A percentile compares a stretch with the other conserved stretches of the same genome.
phyloP scores from a whole-genome alignment of 2,113 vertebrate genomes.

The Gnathonemus echidnorhynchus region DNA sequence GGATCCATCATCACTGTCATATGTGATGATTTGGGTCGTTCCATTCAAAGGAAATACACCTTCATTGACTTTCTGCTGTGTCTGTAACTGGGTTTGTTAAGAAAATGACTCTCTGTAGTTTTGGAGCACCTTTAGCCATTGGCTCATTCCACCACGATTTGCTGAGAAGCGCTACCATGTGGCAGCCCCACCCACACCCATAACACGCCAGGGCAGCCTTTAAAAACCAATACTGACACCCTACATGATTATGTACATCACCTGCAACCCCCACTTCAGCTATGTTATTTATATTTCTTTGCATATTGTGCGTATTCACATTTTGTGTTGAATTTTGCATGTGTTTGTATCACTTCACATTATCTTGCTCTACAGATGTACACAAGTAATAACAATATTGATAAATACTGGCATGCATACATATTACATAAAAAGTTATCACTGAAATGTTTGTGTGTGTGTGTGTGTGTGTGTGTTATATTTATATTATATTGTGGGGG shows the following conservation, averaged over 20 bases:
- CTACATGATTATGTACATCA: not conserved
- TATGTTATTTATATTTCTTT: not conserved
- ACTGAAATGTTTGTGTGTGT: not conserved
- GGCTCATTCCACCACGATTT: not conserved
- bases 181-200: not conserved
- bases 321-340: conserved; percentile 9
- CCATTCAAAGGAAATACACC: not conserved
- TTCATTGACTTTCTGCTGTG: not conserved
- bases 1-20: not conserved
- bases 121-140: not conserved
- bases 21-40: not conserved
- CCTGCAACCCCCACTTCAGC: not conserved
- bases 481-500: too few relatives aligned
- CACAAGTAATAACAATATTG: not conserved
- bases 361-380: not conserved
- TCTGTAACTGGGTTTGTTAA: not conserved
- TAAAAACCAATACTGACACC: not conserved
- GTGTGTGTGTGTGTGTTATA: not conserved
- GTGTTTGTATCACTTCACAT: not conserved
- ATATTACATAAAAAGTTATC: not conserved
- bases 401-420: not conserved
- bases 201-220: not conserved
- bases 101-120: not conserved
- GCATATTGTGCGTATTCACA: not conserved
- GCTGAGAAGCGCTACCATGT: not conserved